Percentiles rank a stretch among this genome's conserved stretches.
phyloP scores from a whole-genome alignment of 2,888 invertebrate species.

The Strigamia crassipes region DNA sequence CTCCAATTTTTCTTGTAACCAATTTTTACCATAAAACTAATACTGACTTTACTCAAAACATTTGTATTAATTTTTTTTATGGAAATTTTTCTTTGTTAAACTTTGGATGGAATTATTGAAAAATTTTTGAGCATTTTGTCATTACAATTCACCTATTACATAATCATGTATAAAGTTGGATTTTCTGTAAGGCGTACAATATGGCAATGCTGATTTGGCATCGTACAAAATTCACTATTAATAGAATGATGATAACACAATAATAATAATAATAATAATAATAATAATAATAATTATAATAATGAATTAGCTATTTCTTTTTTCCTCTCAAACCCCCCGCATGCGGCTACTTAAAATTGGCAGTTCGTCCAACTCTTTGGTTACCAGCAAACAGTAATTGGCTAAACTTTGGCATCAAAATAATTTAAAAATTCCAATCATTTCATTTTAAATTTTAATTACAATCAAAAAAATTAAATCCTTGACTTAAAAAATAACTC shows the following conservation, averaged over 20 bases:
- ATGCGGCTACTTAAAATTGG: neutral
- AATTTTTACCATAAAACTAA: conserved; percentile 26
- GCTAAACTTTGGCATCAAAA: conserved; percentile 18
- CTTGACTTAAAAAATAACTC: conserved; percentile 8
- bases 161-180: conserved; percentile 26
- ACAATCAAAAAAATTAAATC: neutral
- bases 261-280: neutral
- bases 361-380: conserved; percentile 3
- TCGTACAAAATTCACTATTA: conserved; percentile 30
- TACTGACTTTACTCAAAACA: conserved; percentile 13
- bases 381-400: neutral
- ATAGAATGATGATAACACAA: conserved; percentile 10
- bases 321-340: neutral
- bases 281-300: neutral
- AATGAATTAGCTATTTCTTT: neutral
- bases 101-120: conserved; percentile 30
- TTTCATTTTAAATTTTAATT: neutral
- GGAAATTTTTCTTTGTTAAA: neutral
- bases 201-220: conserved; percentile 27
- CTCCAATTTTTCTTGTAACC: neutral
- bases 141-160: conserved; percentile 25
- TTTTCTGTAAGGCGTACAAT: conserved; percentile 30
- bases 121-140: conserved; percentile 25
- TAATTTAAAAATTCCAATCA: neutral
- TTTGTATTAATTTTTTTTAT: neutral